Conservation (phyloP, 2,797 vertebrate species). For the Eidolon dupreanum region DNA sequence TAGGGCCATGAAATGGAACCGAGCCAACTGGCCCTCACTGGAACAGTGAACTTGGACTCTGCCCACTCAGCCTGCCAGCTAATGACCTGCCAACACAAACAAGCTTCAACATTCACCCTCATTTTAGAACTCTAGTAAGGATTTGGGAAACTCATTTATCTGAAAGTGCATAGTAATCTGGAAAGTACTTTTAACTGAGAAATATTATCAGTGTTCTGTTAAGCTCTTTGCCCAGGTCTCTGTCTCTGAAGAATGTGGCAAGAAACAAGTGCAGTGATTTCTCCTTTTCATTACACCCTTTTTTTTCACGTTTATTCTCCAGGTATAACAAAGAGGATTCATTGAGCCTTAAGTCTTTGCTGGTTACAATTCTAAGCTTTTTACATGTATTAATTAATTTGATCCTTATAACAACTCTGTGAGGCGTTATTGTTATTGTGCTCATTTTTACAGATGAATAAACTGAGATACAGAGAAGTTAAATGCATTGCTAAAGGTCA, state of each 20-base stretch:
- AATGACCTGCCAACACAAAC: background rate
- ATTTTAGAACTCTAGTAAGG: background rate
- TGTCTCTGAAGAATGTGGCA: background rate
- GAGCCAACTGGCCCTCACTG: background rate
- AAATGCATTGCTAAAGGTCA: background rate
- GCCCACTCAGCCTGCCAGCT: background rate
- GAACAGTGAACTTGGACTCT: background rate
- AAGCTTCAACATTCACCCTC: background rate
- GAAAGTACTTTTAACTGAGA: background rate
- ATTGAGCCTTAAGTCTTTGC: background rate
- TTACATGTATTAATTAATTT: background rate
- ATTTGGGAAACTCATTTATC: background rate
- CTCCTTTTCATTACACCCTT: background rate
- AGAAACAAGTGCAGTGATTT: background rate
- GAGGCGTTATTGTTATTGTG: background rate
- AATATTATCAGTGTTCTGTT: background rate
- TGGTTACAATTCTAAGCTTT: background rate
- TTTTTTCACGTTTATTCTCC: background rate
- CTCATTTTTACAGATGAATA: background rate
- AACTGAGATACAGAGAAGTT: background rate
- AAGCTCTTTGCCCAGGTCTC: background rate
- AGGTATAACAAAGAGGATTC: background rate
- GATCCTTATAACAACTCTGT: background rate
- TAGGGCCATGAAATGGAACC: background rate
- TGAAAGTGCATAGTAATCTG: background rate